These are phyloP conservation scores for Andrena camellia DNA, from an alignment of 2,888 invertebrate genomes.

Conservation along the genomic window DNA sequence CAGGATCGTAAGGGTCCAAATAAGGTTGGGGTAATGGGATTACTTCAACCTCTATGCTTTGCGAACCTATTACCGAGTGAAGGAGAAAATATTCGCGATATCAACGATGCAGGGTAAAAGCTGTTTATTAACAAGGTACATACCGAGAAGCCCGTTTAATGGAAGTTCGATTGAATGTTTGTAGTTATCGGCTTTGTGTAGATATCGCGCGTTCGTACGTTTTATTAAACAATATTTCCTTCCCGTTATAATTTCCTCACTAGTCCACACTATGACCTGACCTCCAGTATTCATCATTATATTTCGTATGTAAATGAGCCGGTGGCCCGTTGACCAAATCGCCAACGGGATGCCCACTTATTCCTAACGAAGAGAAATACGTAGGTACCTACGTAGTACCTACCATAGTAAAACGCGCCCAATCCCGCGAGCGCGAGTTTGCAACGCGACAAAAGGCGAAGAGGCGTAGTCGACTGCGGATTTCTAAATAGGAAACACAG, in stretches of 20 bases:
- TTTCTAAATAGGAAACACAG: not conserved
- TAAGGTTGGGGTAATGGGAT: too few relatives aligned
- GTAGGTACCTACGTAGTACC: too few relatives aligned
- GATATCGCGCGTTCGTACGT: not conserved
- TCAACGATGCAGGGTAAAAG: not conserved
- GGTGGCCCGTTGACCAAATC: not conserved
- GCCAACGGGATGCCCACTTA: not conserved
- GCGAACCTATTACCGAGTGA: not conserved
- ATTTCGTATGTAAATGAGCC: not conserved
- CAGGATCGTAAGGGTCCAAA: too few relatives aligned
- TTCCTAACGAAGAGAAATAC: constrained; percentile 7
- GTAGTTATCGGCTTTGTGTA: not conserved
- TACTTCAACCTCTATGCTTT: too few relatives aligned
- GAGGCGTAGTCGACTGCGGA: not conserved
- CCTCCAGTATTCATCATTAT: not conserved
- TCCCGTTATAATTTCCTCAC: not conserved
- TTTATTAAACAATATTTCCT: not conserved
- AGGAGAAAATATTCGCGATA: not conserved
- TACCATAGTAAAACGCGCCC: not conserved
- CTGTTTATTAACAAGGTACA: not conserved
- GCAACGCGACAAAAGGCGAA: not conserved
- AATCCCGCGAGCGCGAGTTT: not conserved
- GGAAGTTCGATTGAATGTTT: constrained; percentile 4
- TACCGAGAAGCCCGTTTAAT: not conserved
- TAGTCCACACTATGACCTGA: not conserved